A percentile compares a stretch with the other conserved stretches of the same genome.
Conservation (phyloP, 2,113 vertebrate genomes). For the Calonectris borealis region DNA sequence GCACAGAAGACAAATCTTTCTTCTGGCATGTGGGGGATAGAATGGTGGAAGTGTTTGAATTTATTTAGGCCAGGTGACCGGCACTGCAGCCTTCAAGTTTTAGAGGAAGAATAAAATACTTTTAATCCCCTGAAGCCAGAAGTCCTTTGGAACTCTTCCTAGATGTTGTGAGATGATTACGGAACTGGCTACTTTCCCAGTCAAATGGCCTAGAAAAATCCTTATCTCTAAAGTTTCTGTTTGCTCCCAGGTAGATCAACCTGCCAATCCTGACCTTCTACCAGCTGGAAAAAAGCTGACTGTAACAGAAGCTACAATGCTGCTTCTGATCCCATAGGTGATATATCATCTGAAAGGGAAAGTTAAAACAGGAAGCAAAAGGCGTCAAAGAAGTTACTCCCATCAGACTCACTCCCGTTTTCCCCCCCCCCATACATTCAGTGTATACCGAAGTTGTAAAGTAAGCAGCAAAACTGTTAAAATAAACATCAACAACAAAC, state of each 20-base stretch:
- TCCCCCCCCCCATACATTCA: fast-evolving
- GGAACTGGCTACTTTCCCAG: conserved; percentile 54
- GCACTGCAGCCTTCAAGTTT: not conserved
- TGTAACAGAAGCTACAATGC: not conserved
- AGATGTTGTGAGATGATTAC: conserved; percentile 33
- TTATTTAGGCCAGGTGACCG: conserved; percentile 17
- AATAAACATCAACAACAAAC: not conserved
- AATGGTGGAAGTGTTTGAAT: not conserved
- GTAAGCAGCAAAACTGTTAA: not conserved
- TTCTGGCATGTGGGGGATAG: not conserved
- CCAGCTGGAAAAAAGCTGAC: conserved; percentile 30
- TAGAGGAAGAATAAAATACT: conserved; percentile 25
- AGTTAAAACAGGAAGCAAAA: conserved; percentile 11
- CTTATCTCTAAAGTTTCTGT: conserved; percentile 39
- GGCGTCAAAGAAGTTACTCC: not conserved
- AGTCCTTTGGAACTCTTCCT: conserved; percentile 35
- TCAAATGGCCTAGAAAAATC: conserved; percentile 59
- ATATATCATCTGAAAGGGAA: not conserved
- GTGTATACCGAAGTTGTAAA: not conserved
- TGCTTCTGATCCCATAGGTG: not conserved
- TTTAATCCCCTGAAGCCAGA: conserved; percentile 37
- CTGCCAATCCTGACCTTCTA: conserved; percentile 56
- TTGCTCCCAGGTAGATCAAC: conserved; percentile 52
- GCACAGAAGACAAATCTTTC: not conserved
- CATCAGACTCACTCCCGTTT: not conserved